A percentile compares a stretch with the other conserved stretches of the same genome.
phyloP scores from a whole-genome alignment of 2,888 invertebrate genomes.

The Sarcophaga rosellei region DNA sequence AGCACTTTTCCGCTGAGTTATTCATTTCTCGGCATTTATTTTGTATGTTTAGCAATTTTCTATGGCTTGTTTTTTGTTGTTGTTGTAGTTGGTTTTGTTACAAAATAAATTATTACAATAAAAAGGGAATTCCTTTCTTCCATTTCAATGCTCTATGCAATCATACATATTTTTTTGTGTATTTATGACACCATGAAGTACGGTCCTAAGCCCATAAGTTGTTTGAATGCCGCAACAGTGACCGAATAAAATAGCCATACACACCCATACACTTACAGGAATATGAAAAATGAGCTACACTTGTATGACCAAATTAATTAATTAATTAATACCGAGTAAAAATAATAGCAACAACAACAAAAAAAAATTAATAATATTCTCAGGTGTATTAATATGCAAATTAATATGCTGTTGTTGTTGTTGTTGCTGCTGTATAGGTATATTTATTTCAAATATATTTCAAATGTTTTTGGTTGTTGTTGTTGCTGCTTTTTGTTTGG shows the following conservation, averaged over 20 bases:
- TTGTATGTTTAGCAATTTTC: slow-evolving; percentile 37
- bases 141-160: background rate
- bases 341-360: background rate
- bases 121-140: slow-evolving; percentile 7
- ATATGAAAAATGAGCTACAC: slow-evolving; percentile 25
- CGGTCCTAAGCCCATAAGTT: background rate
- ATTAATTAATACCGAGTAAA: slow-evolving; percentile 52
- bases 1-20: background rate
- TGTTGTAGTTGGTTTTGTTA: background rate
- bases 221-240: too few relatives aligned
- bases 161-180: background rate
- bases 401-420: background rate
- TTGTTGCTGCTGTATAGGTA: background rate
- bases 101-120: slow-evolving; percentile 6
- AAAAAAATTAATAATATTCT: slow-evolving; percentile 9
- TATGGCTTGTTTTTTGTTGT: background rate
- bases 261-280: background rate
- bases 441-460: slow-evolving; percentile 11
- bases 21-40: slow-evolving; percentile 15
- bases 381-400: slow-evolving; percentile 60
- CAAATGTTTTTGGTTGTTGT: background rate
- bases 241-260: background rate
- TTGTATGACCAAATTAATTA: slow-evolving; percentile 53
- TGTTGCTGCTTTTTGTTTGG: background rate
- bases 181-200: background rate